Base-by-base conservation (phyloP, 2,888 invertebrate species). In the Eupithecia subumbrata region DNA sequence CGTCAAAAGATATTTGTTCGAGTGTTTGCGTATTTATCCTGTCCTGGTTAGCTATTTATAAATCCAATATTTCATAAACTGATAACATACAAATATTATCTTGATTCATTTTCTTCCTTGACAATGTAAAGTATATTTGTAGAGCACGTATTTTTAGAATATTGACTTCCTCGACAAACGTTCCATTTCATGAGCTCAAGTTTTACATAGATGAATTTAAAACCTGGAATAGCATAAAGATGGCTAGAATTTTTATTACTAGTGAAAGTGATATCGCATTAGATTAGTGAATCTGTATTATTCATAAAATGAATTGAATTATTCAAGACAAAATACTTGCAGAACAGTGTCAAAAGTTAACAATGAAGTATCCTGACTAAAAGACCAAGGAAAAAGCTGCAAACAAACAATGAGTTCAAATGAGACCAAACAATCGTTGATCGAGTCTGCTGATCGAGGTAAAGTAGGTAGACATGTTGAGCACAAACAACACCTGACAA, bases 391-490 rank as follows among this genome's bases (percentile, higher is more conserved):
- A 25, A 56, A 70, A 70, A n/a, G 22, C 37, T 52, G 25, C 16
- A 43, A 18, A 9, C 66, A 67, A 25, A 12, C 64, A 16, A 40
- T 11, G 40, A 64, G 12, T 25, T 60, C 30, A 63, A 9, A 34
- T 34, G 2, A 34, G 34, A 34, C 9, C 34, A 34, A 34, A 14
- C 25, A 34, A 67, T 40, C 22, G 66, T 40, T 66, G 2, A 37
- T 40, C 52, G 52, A 56, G 9, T 52, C 52, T 4, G 11, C 11
- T 22, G 52, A 66, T 37, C 85, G 88, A 79, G 91, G 88, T n/a
- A 88, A 86, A 91, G 88, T 91, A 84, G 60, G 60, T 60, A 25
- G 25, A 60, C 25, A 60, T 90, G 91, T 88, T 90, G 88, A 89
- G 86, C 85, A 82, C 84, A 84, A 81, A 67, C 72, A 74, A 81